These are phyloP conservation scores for Microctenopoma steveboyesi DNA, from an alignment of 2,797 vertebrate species.

Conservation along the genomic window DNA sequence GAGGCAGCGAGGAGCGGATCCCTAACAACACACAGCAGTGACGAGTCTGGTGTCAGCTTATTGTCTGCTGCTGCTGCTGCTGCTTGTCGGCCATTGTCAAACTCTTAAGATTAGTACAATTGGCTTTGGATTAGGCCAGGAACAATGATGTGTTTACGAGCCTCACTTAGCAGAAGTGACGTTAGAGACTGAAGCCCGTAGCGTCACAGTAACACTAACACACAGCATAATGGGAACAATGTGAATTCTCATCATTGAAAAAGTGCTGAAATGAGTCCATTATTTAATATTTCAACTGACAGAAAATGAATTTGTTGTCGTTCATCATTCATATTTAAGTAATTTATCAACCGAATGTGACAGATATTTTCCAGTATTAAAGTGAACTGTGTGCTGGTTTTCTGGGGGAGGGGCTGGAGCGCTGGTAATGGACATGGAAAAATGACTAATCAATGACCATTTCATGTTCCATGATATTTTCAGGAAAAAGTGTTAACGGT, in stretches of 20 bases:
- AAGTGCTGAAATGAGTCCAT: conserved; percentile 9
- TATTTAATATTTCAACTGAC: background rate
- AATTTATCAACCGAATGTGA: background rate
- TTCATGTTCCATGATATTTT: background rate
- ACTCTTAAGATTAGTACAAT: conserved; percentile 38
- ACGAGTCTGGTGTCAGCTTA: conserved; percentile 7
- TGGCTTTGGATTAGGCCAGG: conserved; percentile 40
- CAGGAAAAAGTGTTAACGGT: background rate
- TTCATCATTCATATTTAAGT: background rate
- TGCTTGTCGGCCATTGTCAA: conserved; percentile 14
- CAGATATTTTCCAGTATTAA: background rate
- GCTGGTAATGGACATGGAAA: background rate
- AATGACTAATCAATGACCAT: background rate
- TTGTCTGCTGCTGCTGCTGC: conserved; percentile 25
- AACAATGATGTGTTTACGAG: conserved; percentile 49
- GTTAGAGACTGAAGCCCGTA: conserved; percentile 15
- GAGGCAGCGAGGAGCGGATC: conserved; percentile 19
- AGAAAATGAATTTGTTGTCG: background rate
- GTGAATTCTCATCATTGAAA: conserved; percentile 14
- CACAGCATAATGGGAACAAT: conserved; percentile 24
- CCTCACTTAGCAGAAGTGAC: conserved; percentile 29
- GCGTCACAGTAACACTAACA: conserved; percentile 11
- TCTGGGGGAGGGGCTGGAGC: background rate
- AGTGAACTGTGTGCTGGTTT: too few species aligned
- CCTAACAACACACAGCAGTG: conserved; percentile 36